Base-by-base conservation (phyloP, 1,140 invertebrate species). In the Hormaphis cornu region DNA sequence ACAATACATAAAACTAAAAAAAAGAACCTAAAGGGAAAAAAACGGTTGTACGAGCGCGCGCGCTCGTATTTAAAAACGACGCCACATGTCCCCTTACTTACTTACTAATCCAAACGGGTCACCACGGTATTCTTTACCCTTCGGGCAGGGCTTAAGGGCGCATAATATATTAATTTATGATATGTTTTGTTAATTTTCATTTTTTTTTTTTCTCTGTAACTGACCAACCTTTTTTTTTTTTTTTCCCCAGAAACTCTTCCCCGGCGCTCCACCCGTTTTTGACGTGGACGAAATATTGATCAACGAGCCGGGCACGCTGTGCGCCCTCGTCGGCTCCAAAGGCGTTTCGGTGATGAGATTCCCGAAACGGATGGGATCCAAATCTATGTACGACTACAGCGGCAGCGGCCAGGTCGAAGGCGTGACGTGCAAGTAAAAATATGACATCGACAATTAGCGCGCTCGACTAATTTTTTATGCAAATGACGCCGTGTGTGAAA, bases 321-420 rank as follows among this genome's bases (percentile, higher is more conserved):
- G 81, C 8, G 78, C 74, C 1, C 61, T 82, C 5, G 78, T 77
- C 76, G 80, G 81, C 2, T 76, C 73, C 56, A 61, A 79, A 26
- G 81, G 81, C 0, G 76, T 82, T 10, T 74, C 76, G 6, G 56
- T 81, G 6, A 72, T 82, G 20, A 76, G 80, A 54, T 72, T 82
- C 2, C 81, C 81, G 0, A 78, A 79, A 69, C 77, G 79, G 54
- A 81, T 80, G 80, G 79, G 80, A 20, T 79, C 78, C 50, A 77
- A 79, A 7, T 74, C 73, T 16, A 70, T 73, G 24, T 81, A 79
- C 53, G 75, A 80, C 73, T 77, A 75, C 28, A 77, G 77, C 40
- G 78, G 79, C 30, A 16, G 14, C 20, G 22, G 54, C 18, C 8
- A 37, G 22, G 33, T 18, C 22, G 71, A 77, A 56, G 70, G 72